A percentile compares a stretch with the other conserved stretches of the same genome.
Evolutionary conservation across 2,888 invertebrate species (phyloP).

Genomic region (Asteroscopus sphinx): DNA sequence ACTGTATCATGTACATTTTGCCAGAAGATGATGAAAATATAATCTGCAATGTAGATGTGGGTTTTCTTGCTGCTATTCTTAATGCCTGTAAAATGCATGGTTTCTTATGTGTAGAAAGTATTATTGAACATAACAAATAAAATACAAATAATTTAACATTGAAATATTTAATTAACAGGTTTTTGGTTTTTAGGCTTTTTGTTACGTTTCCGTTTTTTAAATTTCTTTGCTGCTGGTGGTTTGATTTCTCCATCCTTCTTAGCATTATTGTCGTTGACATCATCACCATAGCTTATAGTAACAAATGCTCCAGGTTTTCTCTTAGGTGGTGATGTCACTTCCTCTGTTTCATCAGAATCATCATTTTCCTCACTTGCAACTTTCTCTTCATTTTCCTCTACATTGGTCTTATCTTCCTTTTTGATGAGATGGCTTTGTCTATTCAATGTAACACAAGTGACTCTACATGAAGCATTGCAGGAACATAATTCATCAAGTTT

Average conservation of each 20-base stretch:
- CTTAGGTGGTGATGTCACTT: slow-evolving; percentile 61
- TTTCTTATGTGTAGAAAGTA: slow-evolving; percentile 14
- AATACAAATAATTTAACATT: slow-evolving; percentile 9
- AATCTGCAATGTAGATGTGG: slow-evolving; percentile 76
- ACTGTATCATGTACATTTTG: slow-evolving; percentile 79
- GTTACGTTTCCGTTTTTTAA: slow-evolving; percentile 78
- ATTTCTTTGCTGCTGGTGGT: slow-evolving; percentile 74
- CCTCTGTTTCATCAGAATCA: slow-evolving; percentile 64
- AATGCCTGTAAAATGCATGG: slow-evolving; percentile 33
- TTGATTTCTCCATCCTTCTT: slow-evolving; percentile 58
- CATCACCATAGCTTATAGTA: slow-evolving; percentile 78
- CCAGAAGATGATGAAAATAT: slow-evolving; percentile 78
- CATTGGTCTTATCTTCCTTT: slow-evolving; percentile 75
- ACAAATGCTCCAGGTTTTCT: slow-evolving; percentile 83
- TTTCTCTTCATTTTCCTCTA: slow-evolving; percentile 55
- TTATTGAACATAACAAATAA: slow-evolving; percentile 34
- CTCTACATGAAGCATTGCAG: slow-evolving; percentile 92
- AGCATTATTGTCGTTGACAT: slow-evolving; percentile 60
- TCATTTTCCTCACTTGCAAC: slow-evolving; percentile 61
- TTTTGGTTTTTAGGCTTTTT: slow-evolving; percentile 70
- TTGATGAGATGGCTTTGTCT: slow-evolving; percentile 81
- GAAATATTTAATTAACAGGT: slow-evolving; percentile 40
- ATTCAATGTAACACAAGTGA: slow-evolving; percentile 92
- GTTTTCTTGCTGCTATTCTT: slow-evolving; percentile 63
- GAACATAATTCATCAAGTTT: slow-evolving; percentile 88